Percentiles rank a stretch among this genome's conserved stretches.
Conservation (phyloP, 37 sponge, comb jelly and placozoan species). For the Halisarca cf. caerulea region DNA sequence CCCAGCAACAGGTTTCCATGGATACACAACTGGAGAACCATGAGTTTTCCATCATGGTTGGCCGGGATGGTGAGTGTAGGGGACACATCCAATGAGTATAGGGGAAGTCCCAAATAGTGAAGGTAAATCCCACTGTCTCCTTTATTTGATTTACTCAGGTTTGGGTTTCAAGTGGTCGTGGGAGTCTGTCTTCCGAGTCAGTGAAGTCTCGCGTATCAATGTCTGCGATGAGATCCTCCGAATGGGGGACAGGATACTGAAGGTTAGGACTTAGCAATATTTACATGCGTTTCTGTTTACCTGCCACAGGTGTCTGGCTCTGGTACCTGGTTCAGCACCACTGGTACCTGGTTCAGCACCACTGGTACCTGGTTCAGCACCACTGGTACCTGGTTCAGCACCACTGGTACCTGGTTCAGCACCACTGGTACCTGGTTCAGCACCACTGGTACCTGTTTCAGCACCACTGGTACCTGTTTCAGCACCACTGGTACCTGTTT, state of each 20-base stretch:
- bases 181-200: slow-evolving; percentile 37
- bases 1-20: not conserved
- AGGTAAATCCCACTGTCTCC: not conserved
- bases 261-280: no score
- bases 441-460: no score
- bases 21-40: slow-evolving; percentile 18
- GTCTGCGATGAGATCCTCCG: slow-evolving; percentile 62
- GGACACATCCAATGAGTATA: not conserved
- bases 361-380: no score
- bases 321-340: no score
- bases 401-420: no score
- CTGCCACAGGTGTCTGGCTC: no score
- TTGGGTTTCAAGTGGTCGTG: slow-evolving; percentile 66
- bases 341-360: no score
- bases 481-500: no score
- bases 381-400: no score
- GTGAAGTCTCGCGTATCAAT: slow-evolving; percentile 41
- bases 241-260: slow-evolving; percentile 61
- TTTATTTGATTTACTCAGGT: slow-evolving; percentile 8
- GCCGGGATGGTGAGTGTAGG: slow-evolving; percentile 40
- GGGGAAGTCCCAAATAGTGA: slow-evolving; percentile 3
- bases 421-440: no score
- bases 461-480: no score
- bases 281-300: no score
- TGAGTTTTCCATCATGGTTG: slow-evolving; percentile 65